Base-by-base conservation (phyloP, 1,140 invertebrate species). In the Zaprionus lachaisei region DNA sequence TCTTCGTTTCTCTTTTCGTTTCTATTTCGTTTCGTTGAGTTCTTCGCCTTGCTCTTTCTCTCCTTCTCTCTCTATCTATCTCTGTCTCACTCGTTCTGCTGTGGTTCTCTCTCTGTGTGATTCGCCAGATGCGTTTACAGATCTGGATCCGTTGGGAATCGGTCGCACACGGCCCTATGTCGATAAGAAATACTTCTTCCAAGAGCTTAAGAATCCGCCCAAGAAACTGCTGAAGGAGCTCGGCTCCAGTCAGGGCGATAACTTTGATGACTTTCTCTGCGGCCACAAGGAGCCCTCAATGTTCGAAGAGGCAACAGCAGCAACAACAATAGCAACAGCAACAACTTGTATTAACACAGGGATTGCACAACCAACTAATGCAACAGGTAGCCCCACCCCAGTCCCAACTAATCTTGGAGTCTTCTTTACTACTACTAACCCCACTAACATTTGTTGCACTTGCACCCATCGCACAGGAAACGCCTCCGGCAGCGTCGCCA, bases 171-270 rank as follows among this genome's bases (percentile, higher is more conserved):
- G 96, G 93, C 97, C 97, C 54, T 98, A 98, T 94, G 95, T 98
- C 82, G 97, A 98, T 94, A 98, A 98, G 94, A 98, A 98, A 94
- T 97, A 98, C 93, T 98, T 98, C 94, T 98, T 98, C 94, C 96
- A 97, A 94, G 96, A 98, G 89, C 94, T 98, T 73, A 98, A 98
- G 94, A 98, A 98, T 94, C 97, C 97, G 73, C 97, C 97, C 62
- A 97, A 97, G 94, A 98, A 97, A 94, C 95, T 97, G 20, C 94
- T 98, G 54, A 98, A 98, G 94, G 97, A 98, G 93, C 94, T 98
- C 82, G 91, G 92, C 54, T 72, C 74, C 60, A 87, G 75, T 63
- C 84, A 83, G 75, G 64, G 77, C 37, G 84, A 83, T 22, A 62
- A 77, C 56, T 77, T 81, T 54, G 83, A 85, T 72, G 81, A 79